phyloP scores from a whole-genome alignment of 2,113 vertebrate species.

The Collichthys lucidus region DNA sequence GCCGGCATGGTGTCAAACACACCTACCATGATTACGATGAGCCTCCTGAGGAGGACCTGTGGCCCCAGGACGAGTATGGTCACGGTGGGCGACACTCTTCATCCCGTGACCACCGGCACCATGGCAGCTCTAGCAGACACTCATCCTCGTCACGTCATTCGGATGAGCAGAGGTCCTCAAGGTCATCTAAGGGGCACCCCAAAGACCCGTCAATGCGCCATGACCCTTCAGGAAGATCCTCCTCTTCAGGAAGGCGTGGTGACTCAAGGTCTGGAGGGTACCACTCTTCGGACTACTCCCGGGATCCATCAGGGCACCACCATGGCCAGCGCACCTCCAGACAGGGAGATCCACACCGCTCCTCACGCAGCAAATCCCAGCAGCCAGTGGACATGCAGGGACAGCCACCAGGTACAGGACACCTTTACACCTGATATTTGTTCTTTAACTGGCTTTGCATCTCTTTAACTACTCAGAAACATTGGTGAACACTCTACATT shows the following conservation, averaged over 20 bases:
- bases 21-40: constrained; percentile 97
- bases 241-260: constrained; percentile 88
- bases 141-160: constrained; percentile 88
- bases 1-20: constrained; percentile 90
- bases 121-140: constrained; percentile 90
- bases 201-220: constrained; percentile 90
- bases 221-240: constrained; percentile 87
- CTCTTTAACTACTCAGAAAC: background rate
- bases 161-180: constrained; percentile 88
- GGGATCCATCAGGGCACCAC: constrained; percentile 87
- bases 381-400: constrained; percentile 78
- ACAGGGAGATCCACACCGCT: constrained; percentile 77
- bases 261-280: constrained; percentile 87
- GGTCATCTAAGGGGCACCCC: constrained; percentile 89
- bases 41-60: constrained; percentile 92
- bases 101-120: constrained; percentile 92
- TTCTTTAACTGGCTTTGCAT: background rate
- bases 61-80: constrained; percentile 92
- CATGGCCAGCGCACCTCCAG: constrained; percentile 81
- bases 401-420: constrained; percentile 68
- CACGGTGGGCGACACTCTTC: constrained; percentile 85
- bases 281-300: constrained; percentile 88
- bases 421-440: too few relatives aligned
- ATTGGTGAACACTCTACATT: background rate
- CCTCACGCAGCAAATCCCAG: constrained; percentile 81